These are phyloP conservation scores for Sphenopsis melanotis DNA, from an alignment of 2,797 vertebrate species.

Conservation along the genomic window DNA sequence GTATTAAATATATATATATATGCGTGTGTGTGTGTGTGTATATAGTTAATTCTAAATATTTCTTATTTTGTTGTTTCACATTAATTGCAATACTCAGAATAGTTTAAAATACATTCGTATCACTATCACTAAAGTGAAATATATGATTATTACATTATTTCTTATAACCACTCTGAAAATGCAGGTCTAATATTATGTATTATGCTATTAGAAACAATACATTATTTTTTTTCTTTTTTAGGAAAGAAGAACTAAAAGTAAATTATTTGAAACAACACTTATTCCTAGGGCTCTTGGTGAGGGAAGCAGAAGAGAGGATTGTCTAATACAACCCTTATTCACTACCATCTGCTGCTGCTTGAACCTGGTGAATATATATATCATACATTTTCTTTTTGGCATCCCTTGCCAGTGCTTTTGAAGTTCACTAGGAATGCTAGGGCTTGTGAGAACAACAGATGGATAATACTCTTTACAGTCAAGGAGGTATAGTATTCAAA, in stretches of 20 bases:
- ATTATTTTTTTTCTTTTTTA: neutral
- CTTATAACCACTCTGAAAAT: neutral
- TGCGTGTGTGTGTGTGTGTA: neutral
- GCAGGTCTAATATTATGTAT: neutral
- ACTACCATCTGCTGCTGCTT: neutral
- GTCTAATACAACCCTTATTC: neutral
- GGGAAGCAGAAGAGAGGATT: neutral
- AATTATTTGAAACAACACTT: neutral
- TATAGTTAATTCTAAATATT: neutral
- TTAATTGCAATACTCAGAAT: neutral
- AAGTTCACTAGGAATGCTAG: neutral
- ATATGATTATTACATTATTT: neutral
- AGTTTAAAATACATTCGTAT: neutral
- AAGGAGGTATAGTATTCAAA: neutral
- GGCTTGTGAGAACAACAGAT: conserved; percentile 27
- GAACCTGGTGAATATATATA: neutral
- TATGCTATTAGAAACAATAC: neutral
- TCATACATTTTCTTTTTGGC: neutral
- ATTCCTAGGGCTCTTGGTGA: neutral
- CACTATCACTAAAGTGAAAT: neutral
- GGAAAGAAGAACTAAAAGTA: neutral
- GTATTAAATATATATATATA: fast-evolving
- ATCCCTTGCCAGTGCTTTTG: neutral
- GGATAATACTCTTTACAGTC: neutral
- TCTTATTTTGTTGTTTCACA: neutral